Conservation (phyloP, 2,113 vertebrate genomes). For the Halcyon malimbica region DNA sequence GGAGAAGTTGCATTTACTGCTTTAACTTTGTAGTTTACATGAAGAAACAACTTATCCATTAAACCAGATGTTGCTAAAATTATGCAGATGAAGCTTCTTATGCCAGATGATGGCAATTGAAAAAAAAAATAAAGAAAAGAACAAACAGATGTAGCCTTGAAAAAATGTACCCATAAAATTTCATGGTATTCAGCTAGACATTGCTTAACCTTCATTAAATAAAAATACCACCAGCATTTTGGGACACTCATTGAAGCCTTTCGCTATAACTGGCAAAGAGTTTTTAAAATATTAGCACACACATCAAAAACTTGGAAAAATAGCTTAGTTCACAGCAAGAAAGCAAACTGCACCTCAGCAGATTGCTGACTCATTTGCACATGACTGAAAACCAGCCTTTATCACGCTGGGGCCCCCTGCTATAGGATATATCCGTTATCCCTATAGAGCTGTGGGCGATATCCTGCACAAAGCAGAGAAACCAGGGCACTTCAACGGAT, state of each 20-base stretch:
- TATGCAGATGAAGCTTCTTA: neutral
- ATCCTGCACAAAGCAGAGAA: neutral
- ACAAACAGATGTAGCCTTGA: neutral
- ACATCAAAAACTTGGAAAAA: neutral
- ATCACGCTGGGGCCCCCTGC: neutral
- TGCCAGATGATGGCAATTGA: neutral
- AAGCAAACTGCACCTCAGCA: neutral
- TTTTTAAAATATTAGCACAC: neutral
- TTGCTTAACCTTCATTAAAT: neutral
- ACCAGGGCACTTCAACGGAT: neutral
- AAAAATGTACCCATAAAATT: neutral
- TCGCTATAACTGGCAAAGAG: neutral
- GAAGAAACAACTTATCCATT: slow-evolving; percentile 1
- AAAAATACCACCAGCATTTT: neutral
- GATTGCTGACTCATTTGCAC: neutral
- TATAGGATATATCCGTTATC: neutral
- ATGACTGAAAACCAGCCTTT: neutral
- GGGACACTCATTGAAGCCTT: neutral
- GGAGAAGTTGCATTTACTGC: neutral
- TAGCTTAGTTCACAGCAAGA: neutral
- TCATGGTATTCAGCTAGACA: neutral
- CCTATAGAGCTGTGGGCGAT: neutral
- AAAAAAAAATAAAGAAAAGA: neutral
- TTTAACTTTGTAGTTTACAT: neutral
- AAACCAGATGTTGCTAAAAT: slow-evolving; percentile 18